Percentiles rank a stretch among this genome's conserved stretches.
phyloP scores from a whole-genome alignment of 2,113 vertebrate species.

The Sitta europaea region DNA sequence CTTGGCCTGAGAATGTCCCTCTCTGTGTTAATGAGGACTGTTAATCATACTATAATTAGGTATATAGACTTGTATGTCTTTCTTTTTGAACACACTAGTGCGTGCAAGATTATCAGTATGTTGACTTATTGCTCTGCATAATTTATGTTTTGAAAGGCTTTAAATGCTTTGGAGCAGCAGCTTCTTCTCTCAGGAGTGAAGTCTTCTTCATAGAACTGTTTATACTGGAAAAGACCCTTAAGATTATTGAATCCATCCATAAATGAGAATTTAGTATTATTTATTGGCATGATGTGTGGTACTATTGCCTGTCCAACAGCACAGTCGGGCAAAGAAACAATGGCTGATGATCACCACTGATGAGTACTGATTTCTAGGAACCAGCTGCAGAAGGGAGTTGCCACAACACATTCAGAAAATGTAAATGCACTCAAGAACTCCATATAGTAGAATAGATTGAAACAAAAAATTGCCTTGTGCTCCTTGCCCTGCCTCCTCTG shows the following conservation, averaged over 20 bases:
- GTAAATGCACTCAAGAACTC: neutral
- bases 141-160: neutral
- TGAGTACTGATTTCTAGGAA: conserved; percentile 12
- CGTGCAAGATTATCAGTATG: neutral
- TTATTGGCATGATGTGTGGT: neutral
- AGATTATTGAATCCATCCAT: neutral
- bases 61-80: neutral
- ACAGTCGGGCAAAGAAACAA: neutral
- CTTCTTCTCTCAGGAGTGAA: neutral
- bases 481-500: neutral
- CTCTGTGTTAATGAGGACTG: neutral
- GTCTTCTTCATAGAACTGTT: neutral
- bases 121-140: neutral
- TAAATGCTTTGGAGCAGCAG: neutral
- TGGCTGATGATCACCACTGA: neutral
- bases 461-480: neutral
- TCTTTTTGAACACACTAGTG: neutral
- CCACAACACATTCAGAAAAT: neutral
- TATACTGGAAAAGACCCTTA: neutral
- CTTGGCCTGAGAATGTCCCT: neutral
- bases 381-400: neutral
- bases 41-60: neutral
- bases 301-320: neutral
- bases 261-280: neutral
- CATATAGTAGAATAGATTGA: neutral